Base-by-base conservation (phyloP, 2,797 vertebrate species). In the Rhinogobio ventralis region DNA sequence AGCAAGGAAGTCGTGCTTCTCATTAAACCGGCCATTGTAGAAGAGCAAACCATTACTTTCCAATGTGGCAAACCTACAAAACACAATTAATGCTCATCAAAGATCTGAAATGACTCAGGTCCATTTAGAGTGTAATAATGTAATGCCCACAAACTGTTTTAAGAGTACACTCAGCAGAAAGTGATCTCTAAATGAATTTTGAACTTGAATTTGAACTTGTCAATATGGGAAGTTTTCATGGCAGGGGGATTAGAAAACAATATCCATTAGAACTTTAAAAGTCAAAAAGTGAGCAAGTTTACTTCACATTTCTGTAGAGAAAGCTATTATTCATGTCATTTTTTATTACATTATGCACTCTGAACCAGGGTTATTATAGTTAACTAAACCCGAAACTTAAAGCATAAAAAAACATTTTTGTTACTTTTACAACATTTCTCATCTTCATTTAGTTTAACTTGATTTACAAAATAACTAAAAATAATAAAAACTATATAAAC, bases 21-120 rank as follows among this genome's bases (percentile, higher is more conserved):
- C 97, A 0, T 99, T 99, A 89, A 99, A 97, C 36, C 98, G 97
- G 55, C 98, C 98, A 0, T 99, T 99, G 92, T 99, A 99, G 89
- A 99, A 96, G 80, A 99, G 96, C 11, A 99, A 96, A 4, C 98
- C 98, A 0, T 93, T 96, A 82, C 90, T 94, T 91, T 98, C 97
- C 91, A 97, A 90, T 0, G 98, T 99, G 57, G 97, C 97, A 90
- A 99, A 99, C 88, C 98, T 99, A 89, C 10, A 91, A 88, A 80
- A 92, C 23, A 90, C 11, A 89, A 67, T 79, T 42, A 74, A 14
- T 69, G 25, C 25, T 83, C 66, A 83, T 55, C 30, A 85, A 33
- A 71, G 36, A 28, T 71, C 51, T 57, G 46, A 17, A 57, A 72
- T 62, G 53, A 72, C 39, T 72, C 55, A 60, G n/a, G 17, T 42